Base-by-base conservation (phyloP, 2,888 invertebrate genomes). In the Heteropelma amictum region DNA sequence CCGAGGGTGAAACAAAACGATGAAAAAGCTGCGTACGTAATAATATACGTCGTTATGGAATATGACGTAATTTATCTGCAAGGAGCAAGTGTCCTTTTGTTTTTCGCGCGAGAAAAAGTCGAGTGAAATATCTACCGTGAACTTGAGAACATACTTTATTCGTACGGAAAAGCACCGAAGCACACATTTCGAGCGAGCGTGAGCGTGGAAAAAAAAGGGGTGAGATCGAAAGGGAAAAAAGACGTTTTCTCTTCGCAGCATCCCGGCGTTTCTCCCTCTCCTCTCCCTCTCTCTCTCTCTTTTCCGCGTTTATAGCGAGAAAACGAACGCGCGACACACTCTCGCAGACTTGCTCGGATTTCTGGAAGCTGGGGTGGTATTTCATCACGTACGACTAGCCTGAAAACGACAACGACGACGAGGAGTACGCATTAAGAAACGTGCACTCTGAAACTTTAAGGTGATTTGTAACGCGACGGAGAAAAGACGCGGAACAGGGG, bases 371-470 rank as follows among this genome's bases (percentile, higher is more conserved):
- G n/a, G 26, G 53, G 51, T 69, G 45, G 30, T 69, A 70, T 69
- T 65, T 74, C 60, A 69, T 58, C 60, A 35, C 38, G 19, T 64
- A 53, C 64, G 42, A 53, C 28, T 30, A 67, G 33, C 33, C 28
- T 23, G 65, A 35, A 53, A 54, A 60, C 58, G 19, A 58, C 28
- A 53, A 65, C 61, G 21, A 69, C 63, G 42, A 69, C 72, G 65
- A 72, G 42, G 69, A 51, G 61, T 33, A 72, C 75, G 71, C 68
- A 76, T 76, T 68, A 72, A 72, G 51, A 70, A 74, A 65, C 64
- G 72, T 68, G 75, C 71, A 72, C 75, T 76, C 63, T 45, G 40
- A 72, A 76, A 72, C 75, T 76, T 68, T 63, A 76, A 72, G 68
- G 72, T 75, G 75, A 75, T 75, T 75, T 75, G 71, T 75, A 75